Percentiles rank a stretch among this genome's conserved stretches.
Evolutionary conservation across 35 echinoderm and acorn worm genomes (phyloP).

Genomic region (Acanthaster planci): DNA sequence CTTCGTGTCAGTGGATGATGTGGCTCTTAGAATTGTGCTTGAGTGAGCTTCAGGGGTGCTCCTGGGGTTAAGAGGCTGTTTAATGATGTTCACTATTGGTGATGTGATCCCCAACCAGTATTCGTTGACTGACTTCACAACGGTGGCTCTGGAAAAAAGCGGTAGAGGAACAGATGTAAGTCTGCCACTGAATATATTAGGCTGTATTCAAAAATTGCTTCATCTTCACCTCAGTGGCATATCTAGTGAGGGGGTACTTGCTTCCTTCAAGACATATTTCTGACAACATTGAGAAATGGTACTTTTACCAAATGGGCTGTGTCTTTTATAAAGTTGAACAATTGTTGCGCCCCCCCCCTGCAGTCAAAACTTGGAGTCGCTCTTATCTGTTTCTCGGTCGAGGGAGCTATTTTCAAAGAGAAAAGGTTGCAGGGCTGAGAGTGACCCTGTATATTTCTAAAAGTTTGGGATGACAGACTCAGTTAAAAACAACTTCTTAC

Average conservation of each 20-base stretch:
- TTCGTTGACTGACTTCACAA: not conserved
- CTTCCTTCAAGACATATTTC: not conserved
- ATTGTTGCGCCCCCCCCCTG: too few species aligned
- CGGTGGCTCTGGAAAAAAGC: not conserved
- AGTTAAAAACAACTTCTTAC: not conserved
- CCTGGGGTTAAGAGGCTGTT: not conserved
- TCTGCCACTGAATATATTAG: not conserved
- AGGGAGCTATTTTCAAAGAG: too few species aligned
- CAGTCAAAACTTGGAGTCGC: too few species aligned
- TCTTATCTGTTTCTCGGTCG: too few species aligned
- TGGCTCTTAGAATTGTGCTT: not conserved
- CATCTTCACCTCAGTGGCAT: not conserved
- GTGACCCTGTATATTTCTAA: too few species aligned
- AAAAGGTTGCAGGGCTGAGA: too few species aligned
- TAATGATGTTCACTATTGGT: not conserved
- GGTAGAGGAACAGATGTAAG: too few species aligned
- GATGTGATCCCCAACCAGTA: not conserved
- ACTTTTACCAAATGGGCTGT: not conserved
- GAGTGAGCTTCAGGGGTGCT: not conserved
- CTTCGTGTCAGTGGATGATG: not conserved
- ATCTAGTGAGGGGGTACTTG: not conserved
- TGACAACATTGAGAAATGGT: not conserved
- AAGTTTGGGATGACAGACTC: not conserved
- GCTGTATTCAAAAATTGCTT: not conserved
- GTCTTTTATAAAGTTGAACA: not conserved